These are phyloP conservation scores for Cyaniris semiargus DNA, from an alignment of 2,888 invertebrate species.

Conservation along the genomic window DNA sequence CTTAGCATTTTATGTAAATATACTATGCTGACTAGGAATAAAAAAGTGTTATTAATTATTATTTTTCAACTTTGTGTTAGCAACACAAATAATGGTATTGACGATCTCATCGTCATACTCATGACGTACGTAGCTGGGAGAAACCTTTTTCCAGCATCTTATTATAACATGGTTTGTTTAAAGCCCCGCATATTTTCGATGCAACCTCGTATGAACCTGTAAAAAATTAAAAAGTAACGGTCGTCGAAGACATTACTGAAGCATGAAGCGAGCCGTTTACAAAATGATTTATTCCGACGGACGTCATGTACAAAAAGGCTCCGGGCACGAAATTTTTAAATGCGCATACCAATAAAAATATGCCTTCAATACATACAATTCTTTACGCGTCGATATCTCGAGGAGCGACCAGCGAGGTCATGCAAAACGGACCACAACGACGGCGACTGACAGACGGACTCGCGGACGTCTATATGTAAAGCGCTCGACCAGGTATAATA, in stretches of 20 bases:
- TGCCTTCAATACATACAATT: slow-evolving; percentile 11
- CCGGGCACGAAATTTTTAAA: slow-evolving; percentile 30
- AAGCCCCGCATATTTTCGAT: not conserved
- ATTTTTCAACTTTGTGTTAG: too few relatives aligned
- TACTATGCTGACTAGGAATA: too few relatives aligned
- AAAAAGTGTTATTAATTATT: too few relatives aligned
- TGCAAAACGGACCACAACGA: slow-evolving; percentile 7
- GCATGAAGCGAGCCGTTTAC: not conserved
- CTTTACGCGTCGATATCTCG: slow-evolving; percentile 5
- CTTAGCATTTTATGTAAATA: too few relatives aligned
- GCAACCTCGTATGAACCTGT: not conserved
- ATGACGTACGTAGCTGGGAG: too few relatives aligned
- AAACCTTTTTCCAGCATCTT: not conserved
- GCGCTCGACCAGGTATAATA: not conserved
- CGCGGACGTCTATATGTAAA: slow-evolving; percentile 19
- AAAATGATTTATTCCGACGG: slow-evolving; percentile 25
- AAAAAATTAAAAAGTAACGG: slow-evolving; percentile 11
- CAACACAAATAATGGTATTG: too few relatives aligned
- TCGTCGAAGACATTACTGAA: not conserved
- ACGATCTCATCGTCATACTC: too few relatives aligned
- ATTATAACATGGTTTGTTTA: not conserved
- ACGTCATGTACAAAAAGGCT: slow-evolving; percentile 21
- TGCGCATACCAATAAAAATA: slow-evolving; percentile 30
- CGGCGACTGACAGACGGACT: slow-evolving; percentile 6
- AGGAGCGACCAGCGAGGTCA: slow-evolving; percentile 13